Base-by-base conservation (phyloP, 2,797 vertebrate species). In the Pteronotus mesoamericanus region DNA sequence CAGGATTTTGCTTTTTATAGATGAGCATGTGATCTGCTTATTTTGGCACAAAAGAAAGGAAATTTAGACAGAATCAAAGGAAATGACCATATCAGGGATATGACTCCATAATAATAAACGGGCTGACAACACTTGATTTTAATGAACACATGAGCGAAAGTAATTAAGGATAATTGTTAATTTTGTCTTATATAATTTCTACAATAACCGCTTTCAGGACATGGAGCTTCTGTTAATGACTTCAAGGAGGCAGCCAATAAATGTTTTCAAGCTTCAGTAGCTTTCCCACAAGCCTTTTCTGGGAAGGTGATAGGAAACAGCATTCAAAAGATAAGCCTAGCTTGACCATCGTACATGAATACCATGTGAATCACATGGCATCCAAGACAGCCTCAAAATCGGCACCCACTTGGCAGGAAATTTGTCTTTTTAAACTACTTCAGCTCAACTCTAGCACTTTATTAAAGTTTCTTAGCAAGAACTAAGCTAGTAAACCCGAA, bases 91-190 rank as follows among this genome's bases (percentile, higher is more conserved):
- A 94, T 87, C 88, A 90, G 97, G 98, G 96, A 96, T 96, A 95
- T 94, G 97, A 98, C 97, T 97, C 94, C 79, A 59, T 97, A 97
- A 95, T 97, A 97, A 96, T 53, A 80, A 96, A 98, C 88, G 80
- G 96, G 69, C 95, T 97, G 97, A 95, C 95, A 97, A 97, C 95
- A 97, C 95, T 97, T 37, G 19, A 96, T 97, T 98, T 98, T 96
- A 96, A 97, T 98, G 97, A 98, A 98, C 96, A 97, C 97, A 96
- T 85, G 86, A 98, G 98, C 86, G 94, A 97, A 98, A 97, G 97
- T 95, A 97, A 98, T 98, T 98, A 98, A 98, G 74, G 79, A 72
- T 93, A 96, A 97, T 97, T 94, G 89, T 95, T 97, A 96, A 98
- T 97, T 98, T 98, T 97, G 97, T 96, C 71, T 95, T 93, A 37